Evolutionary conservation across 2,888 invertebrate genomes (phyloP).

Genomic region (Gastracanthus pulcherrimus): DNA sequence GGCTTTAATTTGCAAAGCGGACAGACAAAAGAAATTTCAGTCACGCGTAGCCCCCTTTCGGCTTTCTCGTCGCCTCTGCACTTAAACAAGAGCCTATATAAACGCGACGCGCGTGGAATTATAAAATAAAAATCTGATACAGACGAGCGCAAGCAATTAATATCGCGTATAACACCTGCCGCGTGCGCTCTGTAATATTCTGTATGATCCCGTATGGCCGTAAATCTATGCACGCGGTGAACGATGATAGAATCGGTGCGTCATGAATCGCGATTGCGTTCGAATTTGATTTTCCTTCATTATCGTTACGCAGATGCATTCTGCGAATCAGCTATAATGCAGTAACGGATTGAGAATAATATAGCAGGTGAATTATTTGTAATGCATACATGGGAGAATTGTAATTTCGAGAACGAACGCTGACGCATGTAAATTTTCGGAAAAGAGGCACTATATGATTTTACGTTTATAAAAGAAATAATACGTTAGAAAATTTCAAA

Average conservation of each 20-base stretch:
- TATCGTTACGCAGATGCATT: too few species aligned
- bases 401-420: too few species aligned
- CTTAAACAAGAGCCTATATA: background rate
- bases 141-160: background rate
- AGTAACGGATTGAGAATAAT: too few species aligned
- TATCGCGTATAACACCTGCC: background rate
- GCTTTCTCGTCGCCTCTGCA: slow-evolving; percentile 27
- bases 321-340: too few species aligned
- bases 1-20: slow-evolving; percentile 9
- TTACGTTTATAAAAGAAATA: too few species aligned
- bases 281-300: background rate
- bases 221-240: background rate
- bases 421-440: too few species aligned
- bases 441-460: too few species aligned
- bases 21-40: slow-evolving; percentile 65
- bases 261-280: background rate
- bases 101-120: background rate
- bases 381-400: too few species aligned
- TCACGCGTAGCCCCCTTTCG: slow-evolving; percentile 70
- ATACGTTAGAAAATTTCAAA: too few species aligned
- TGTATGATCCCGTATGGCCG: too few species aligned
- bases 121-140: slow-evolving; percentile 15
- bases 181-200: background rate
- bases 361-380: too few species aligned
- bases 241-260: background rate